Conservation (phyloP, 30 jellyfish, hydroid and myxozoan species). For the Hydractinia symbiolongicarpus region DNA sequence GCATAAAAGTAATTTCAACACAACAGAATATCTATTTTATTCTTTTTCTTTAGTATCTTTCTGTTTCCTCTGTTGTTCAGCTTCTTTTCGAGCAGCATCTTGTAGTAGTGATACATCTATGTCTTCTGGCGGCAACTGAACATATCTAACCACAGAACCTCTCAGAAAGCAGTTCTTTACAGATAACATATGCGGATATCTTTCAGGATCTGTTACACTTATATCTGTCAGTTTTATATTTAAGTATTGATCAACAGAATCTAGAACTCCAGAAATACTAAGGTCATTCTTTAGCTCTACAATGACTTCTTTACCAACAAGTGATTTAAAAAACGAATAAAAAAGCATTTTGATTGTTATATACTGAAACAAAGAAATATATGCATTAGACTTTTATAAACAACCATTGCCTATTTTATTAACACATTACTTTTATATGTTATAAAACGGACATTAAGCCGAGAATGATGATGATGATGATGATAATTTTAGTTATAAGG, state of each 20-base stretch:
- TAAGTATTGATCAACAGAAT: conserved; percentile 91
- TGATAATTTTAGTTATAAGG: too few relatives aligned
- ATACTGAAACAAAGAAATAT: too few relatives aligned
- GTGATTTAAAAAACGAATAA: conserved; percentile 84
- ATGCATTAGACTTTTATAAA: too few relatives aligned
- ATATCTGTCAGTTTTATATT: conserved; percentile 82
- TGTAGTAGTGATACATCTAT: conserved; percentile 83
- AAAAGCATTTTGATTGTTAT: conserved; percentile 39
- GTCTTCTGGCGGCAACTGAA: conserved; percentile 91
- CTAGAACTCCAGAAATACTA: conserved; percentile 85
- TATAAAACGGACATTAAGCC: too few relatives aligned
- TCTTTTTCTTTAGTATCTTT: conserved; percentile 52
- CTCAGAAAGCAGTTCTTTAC: conserved; percentile 90
- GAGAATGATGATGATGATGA: too few relatives aligned
- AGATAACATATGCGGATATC: conserved; percentile 97
- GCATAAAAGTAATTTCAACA: too few relatives aligned
- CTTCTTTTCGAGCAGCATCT: conserved; percentile 98
- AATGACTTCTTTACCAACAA: conserved; percentile 89
- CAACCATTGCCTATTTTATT: too few relatives aligned
- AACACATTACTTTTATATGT: too few relatives aligned
- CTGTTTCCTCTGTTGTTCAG: conserved; percentile 78
- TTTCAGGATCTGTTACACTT: conserved; percentile 89
- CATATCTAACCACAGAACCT: conserved; percentile 94
- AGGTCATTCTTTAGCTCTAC: conserved; percentile 89
- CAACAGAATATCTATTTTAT: neutral